Evolutionary conservation across 2,888 invertebrate species (phyloP).

Genomic region (Lissonota sp.): DNA sequence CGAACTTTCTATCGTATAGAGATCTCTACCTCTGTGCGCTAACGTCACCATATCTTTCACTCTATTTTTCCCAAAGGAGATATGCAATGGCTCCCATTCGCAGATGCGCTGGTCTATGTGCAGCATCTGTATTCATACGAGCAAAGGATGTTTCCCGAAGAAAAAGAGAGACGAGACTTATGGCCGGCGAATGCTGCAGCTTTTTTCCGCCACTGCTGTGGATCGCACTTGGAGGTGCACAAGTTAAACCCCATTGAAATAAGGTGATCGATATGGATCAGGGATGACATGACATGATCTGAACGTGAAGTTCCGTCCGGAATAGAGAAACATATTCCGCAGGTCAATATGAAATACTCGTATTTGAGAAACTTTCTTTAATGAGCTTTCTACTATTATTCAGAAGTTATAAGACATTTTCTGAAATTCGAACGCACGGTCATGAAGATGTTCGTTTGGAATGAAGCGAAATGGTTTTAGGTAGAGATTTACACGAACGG

Average conservation of each 20-base stretch:
- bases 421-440: too few species aligned
- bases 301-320: conserved; percentile 1
- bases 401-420: too few species aligned
- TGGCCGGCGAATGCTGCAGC: not conserved
- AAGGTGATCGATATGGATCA: conserved; percentile 59
- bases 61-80: conserved; percentile 66
- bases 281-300: conserved; percentile 39
- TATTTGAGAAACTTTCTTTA: too few species aligned
- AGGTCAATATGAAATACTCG: too few species aligned
- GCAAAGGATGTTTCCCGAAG: not conserved
- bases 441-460: conserved; percentile 6
- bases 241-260: conserved; percentile 63
- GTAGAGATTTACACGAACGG: conserved; percentile 38
- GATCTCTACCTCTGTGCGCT: conserved; percentile 46
- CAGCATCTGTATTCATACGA: not conserved
- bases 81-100: conserved; percentile 60
- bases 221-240: conserved; percentile 17
- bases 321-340: not conserved
- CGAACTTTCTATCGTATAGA: conserved; percentile 62
- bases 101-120: conserved; percentile 22
- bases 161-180: conserved; percentile 6
- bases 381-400: too few species aligned
- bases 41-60: conserved; percentile 61
- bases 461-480: conserved; percentile 9
- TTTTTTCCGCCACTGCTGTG: not conserved